Base-by-base conservation (phyloP, 2,888 invertebrate genomes). In the Epinotia nisella region DNA sequence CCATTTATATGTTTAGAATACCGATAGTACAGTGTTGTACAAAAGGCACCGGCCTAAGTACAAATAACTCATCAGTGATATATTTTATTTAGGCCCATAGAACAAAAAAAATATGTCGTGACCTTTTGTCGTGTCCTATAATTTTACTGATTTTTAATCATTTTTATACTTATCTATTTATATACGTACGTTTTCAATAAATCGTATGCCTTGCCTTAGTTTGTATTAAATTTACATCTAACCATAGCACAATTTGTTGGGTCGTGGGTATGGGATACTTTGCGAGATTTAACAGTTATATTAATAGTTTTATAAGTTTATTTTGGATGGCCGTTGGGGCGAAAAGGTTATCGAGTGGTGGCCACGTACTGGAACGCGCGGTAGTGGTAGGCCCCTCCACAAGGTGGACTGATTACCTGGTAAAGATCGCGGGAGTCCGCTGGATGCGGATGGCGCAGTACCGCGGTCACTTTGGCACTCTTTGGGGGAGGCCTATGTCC, bases 1-100 rank as follows among this genome's bases (percentile, higher is more conserved):
- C 89, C 89, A 89, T 88, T 83, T 35, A 65, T 71, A 77, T 78
- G 39, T 75, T 35, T 73, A 49, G 65, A 53, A 53, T 60, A 53
- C 45, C 21, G 51, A 39, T 24, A 24, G 53, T 70, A 45, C 51
- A 71, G 21, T 51, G 19, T 56, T 35, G 51, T 66, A 51, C 65
- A 51, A 71, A 61, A 67, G 66, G 45, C 53, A 56, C 35, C 19
- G 29, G 51, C 24, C 51, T 66, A 17, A 24, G 59, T 70, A 70
- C 61, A 49, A 61, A 68, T 29, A 35, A n/a, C 7, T 10, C 7
- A 29, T 45, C 45, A 45, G 58, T 58, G n/a, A 56, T 53, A 9
- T 65, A 39, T 10, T 17, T 17, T 59, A 10, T 59, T 17, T 39
- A 11, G 10, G 10, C 35, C 53, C 19, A 9, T 11, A 53, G 17